Evolutionary conservation across 2,888 invertebrate species (phyloP).

Genomic region (Halictus ligatus): DNA sequence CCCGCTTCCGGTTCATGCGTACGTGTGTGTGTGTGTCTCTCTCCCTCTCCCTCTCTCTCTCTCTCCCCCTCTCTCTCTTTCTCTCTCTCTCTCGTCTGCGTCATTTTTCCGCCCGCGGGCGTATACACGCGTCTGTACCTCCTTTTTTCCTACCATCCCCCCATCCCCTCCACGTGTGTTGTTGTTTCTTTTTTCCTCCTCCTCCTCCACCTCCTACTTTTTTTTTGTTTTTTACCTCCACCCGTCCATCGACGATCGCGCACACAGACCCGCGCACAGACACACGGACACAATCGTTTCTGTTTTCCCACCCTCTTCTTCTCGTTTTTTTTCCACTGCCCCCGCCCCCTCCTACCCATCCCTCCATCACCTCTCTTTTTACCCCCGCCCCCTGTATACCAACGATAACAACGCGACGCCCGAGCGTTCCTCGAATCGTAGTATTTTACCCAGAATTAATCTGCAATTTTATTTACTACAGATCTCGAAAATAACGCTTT

Average conservation of each 20-base stretch:
- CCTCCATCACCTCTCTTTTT: background rate
- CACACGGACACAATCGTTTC: conserved; percentile 43
- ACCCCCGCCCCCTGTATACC: conserved; percentile 36
- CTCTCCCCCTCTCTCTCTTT: too few relatives aligned
- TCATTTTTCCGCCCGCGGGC: conserved; percentile 30
- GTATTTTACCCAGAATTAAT: conserved; percentile 59
- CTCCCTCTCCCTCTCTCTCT: too few relatives aligned
- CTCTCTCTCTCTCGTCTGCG: conserved; percentile 15
- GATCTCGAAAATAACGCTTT: conserved; percentile 58
- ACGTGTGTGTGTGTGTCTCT: too few relatives aligned
- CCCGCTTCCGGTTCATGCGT: background rate
- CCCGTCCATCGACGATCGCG: conserved; percentile 42
- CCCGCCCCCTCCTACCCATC: conserved; percentile 3
- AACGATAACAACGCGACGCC: conserved; percentile 57
- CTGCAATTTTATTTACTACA: conserved; percentile 54
- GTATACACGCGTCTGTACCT: conserved; percentile 10
- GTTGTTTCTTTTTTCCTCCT: conserved; percentile 20
- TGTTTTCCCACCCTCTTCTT: conserved; percentile 45
- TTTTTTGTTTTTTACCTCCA: conserved; percentile 5
- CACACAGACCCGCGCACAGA: conserved; percentile 9
- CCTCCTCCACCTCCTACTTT: conserved; percentile 15
- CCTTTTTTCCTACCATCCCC: background rate
- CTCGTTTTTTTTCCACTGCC: conserved; percentile 1
- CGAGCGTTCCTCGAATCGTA: conserved; percentile 50
- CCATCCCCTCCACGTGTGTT: background rate